Base-by-base conservation (phyloP, 2,797 vertebrate species). In the Chromis chromis region DNA sequence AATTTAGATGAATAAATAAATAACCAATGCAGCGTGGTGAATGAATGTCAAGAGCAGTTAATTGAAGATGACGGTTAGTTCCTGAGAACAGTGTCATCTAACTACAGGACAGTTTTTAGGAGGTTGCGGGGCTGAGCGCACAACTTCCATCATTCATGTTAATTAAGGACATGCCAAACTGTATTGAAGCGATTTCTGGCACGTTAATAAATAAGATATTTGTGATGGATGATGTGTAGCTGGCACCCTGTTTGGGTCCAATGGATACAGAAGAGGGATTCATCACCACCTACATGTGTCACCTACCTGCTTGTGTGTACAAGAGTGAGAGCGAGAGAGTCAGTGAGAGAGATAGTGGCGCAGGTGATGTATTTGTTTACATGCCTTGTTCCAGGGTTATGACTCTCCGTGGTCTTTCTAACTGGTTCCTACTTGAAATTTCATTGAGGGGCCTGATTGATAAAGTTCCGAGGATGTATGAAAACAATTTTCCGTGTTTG, bases 81-180 rank as follows among this genome's bases (percentile, higher is more conserved):
- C 79, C 79, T 40, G 79, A 77, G 49, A 71, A 86, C 68, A 70
- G 73, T 86, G 79, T 76, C 78, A 65, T 90, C 83, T 60, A 46
- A 82, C 77, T 68, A 69, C 73, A 48, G 49, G 75, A 74, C 27
- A 54, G 65, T 70, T 88, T 85, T 88, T 74, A 17, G 58, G 66
- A 75, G 62, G 72, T 36, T 61, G 58, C 2, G 36, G 56, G 42
- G 59, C 58, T 65, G 72, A 79, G 75, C 54, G 40, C 72, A 85
- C 87, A 70, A 72, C 81, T 88, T 81, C 79, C 89, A 92, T 94
- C 89, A 89, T 90, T 94, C 92, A 90, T 92, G 88, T 91, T 94
- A 94, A 95, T 95, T 95, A 94, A 91, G 83, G 80, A 92, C 87
- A 88, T 84, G 91, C 82, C 92, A 93, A 94, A 92, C 88, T 92